Percentiles rank a stretch among this genome's conserved stretches.
Conservation (phyloP, 2,888 invertebrate genomes). For the Didymodactylos carnosus region DNA sequence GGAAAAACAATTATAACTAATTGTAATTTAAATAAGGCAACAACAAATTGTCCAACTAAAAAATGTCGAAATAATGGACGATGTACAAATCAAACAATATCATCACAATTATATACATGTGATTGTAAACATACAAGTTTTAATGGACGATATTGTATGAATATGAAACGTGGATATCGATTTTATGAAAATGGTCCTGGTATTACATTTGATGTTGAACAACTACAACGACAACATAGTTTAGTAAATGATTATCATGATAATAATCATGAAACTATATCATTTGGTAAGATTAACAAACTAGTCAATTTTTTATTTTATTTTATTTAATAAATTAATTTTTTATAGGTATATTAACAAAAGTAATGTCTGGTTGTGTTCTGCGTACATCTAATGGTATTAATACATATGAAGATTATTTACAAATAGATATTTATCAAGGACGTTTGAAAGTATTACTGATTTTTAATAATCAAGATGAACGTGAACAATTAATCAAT, state of each 20-base stretch:
- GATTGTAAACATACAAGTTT: neutral
- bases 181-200: neutral
- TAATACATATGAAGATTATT: no score
- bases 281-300: no score
- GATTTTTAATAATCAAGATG: no score
- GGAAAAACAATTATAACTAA: neutral
- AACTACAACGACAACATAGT: neutral
- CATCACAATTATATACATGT: no score
- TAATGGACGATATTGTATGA: neutral
- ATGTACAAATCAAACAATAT: neutral
- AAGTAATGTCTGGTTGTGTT: neutral
- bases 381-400: no score
- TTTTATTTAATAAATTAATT: neutral
- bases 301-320: no score
- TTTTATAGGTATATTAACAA: neutral
- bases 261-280: no score
- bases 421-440: neutral
- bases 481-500: neutral
- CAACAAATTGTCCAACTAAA: neutral
- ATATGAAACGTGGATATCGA: neutral
- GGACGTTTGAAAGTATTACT: neutral
- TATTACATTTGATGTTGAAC: neutral
- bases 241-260: no score
- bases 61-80: neutral
- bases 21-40: neutral